phyloP scores from a whole-genome alignment of 2,888 invertebrate genomes.

The Drosophila multiciliata region DNA sequence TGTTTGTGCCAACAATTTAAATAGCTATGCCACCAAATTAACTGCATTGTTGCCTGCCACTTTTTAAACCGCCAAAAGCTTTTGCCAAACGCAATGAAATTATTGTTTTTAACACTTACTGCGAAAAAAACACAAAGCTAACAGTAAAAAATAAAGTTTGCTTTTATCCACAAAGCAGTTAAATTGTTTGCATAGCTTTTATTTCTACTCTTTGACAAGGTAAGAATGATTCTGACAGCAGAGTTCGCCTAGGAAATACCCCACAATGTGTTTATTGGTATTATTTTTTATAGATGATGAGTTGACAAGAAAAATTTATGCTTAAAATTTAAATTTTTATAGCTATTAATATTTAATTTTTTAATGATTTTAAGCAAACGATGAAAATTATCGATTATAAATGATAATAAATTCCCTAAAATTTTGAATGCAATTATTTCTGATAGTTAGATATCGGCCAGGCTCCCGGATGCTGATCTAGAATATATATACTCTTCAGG shows the following conservation, averaged over 20 bases:
- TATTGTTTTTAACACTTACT: conserved; percentile 34
- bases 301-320: not conserved
- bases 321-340: not conserved
- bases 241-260: not conserved
- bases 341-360: not conserved
- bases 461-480: not conserved
- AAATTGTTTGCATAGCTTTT: conserved; percentile 29
- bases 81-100: conserved; percentile 30
- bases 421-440: not conserved
- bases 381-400: not conserved
- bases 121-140: conserved; percentile 1
- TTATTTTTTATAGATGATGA: not conserved
- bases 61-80: conserved; percentile 24
- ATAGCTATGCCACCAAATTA: conserved; percentile 58
- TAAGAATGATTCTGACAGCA: not conserved
- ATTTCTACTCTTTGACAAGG: not conserved
- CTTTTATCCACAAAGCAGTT: conserved; percentile 30
- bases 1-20: conserved; percentile 35
- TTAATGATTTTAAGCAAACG: accelerated
- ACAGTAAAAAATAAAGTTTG: conserved; percentile 5
- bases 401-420: not conserved
- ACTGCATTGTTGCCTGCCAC: conserved; percentile 36
- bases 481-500: not conserved
- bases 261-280: not conserved
- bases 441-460: not conserved